Evolutionary conservation across 2,797 vertebrate genomes (phyloP), one percentile per base, ranked within the genome.

Genomic region (Pantherophis alleghaniensis): DNA sequence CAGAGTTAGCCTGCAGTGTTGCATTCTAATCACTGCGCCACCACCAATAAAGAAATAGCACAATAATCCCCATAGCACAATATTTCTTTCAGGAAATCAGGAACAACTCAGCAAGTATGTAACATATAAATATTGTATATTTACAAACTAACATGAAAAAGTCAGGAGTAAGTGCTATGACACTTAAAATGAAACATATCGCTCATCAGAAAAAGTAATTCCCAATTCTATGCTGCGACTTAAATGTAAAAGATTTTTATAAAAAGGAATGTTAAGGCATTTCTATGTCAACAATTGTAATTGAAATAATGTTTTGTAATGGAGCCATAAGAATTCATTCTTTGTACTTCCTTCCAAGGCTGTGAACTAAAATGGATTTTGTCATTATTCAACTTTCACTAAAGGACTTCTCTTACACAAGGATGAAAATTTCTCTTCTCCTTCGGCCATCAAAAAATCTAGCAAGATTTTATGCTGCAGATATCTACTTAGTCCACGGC

Each of bases 231-330:
- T 26, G 4, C 14, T 92, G 1, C 26, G 61, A 13, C 2, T 5
- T 87, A 37, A 87, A 94, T 94, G 24, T 69, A 1, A 55, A 93
- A 90, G 89, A 94, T 1, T 22, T 60, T 0, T 1, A 88, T 87
- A 93, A 93, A 89, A 90, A 66, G 92, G 87, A 93, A 0, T 3
- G 3, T 86, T 88, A 18, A 26, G 32, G 0, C 16, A 90, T 79
- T 94, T 95, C 88, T 1, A n/a, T 60, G 0, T 91, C 3, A 20
- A 0, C 91, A 94, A 90, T 37, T 37, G 90, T 93, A 94, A 69
- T 87, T 95, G 14, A 60, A 93, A n/a, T 12, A 95, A 91, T 57
- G 66, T 22, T 93, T 96, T 92, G 6, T 87, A 95, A 95, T 57
- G 59, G 12, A 83, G 89, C 2, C 94, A 32, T 7, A 94, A 91